Base-by-base conservation (phyloP, 37 sponge, comb jelly and placozoan species). In the Beroe forskalii region DNA sequence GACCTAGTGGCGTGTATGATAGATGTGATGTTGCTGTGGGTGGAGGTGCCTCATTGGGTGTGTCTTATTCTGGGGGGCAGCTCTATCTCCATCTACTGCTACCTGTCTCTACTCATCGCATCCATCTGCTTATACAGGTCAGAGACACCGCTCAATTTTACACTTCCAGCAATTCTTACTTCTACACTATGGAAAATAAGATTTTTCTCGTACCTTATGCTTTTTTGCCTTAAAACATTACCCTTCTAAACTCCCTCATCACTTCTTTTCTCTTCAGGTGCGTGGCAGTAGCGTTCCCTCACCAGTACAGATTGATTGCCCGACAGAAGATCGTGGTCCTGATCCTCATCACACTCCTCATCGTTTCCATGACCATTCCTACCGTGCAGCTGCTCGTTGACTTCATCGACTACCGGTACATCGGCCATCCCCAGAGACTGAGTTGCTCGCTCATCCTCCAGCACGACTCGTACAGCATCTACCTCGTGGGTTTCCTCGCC, bases 81-180 rank as follows among this genome's bases (percentile, higher is more conserved):
- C 8, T 33, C n/a, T 1, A 6, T 44, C 20, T 30, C 86, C 28
- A 42, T 80, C 40, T 44, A 80, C 55, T 44, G 23, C 55, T 41
- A 1, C 28, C 48, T 80, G 48, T 80, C 86, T 1, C 37, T 80
- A 2, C 38, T 44, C 86, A 80, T 80, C 12, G 44, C 55, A 2
- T 80, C 40, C 55, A 80, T 80, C 44, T 80, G 86, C 40, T 38
- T 41, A 1, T 80, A 80, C 86, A 80, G 86, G 86, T 43, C 4
- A 80, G 86, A 1, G 35, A 3, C n/a, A n/a, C n/a, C n/a, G n/a
- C n/a, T n/a, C n/a, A n/a, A n/a, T n/a, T n/a, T n/a, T n/a, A n/a
- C n/a, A n/a, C n/a, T n/a, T n/a, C n/a, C n/a, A n/a, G n/a, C n/a
- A n/a, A n/a, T n/a, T n/a, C n/a, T n/a, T n/a, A n/a, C n/a, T n/a